Evolutionary conservation across 2,797 vertebrate species (phyloP), one percentile per base, ranked within the genome.

Genomic region (Sebastiscus tertius): DNA sequence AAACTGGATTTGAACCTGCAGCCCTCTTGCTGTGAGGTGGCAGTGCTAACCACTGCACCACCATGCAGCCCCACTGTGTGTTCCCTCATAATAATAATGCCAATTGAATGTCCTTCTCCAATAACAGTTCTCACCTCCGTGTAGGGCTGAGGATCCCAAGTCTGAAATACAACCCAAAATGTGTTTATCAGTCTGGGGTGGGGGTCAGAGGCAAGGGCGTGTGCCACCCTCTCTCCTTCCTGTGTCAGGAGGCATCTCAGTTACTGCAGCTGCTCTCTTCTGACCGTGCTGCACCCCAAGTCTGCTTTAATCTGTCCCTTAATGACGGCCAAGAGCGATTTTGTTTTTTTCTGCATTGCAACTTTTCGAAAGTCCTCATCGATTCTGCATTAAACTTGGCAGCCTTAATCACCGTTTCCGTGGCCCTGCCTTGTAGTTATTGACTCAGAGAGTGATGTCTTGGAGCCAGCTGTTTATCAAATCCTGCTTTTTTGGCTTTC

Each of bases 231-330:
- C 46, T 76, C 42, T 60, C 22, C 20, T 67, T 76, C 74, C 52
- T 10, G 58, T 81, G 58, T 73, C 58, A 59, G 67, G 60, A 27
- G 58, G 49, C 66, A 26, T 89, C 79, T 92, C 77, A 29, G 31
- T 84, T 77, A 75, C 72, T 87, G 78, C 88, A 90, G 88, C 91
- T 82, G 83, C 70, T 88, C 70, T 77, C 58, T 54, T 77, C 83
- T 31, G 75, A 86, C 64, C 46, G 1, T 14, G 36, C 70, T 58
- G 42, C 75, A 65, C 52, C 49, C 65, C 1, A 52, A 77, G 72
- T 82, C 79, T 62, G 39, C 29, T 66, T 69, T n/a, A 39, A 77
- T 83, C 42, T n/a, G 0, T 34, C 20, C 13, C 11, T 58, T 34
- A 18, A 75, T 67, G 8, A 56, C 42, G 9, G 66, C 64, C 70